These are phyloP conservation scores for Poecilobothrus nobilitatus DNA, from an alignment of 2,888 invertebrate species.

Conservation along the genomic window DNA sequence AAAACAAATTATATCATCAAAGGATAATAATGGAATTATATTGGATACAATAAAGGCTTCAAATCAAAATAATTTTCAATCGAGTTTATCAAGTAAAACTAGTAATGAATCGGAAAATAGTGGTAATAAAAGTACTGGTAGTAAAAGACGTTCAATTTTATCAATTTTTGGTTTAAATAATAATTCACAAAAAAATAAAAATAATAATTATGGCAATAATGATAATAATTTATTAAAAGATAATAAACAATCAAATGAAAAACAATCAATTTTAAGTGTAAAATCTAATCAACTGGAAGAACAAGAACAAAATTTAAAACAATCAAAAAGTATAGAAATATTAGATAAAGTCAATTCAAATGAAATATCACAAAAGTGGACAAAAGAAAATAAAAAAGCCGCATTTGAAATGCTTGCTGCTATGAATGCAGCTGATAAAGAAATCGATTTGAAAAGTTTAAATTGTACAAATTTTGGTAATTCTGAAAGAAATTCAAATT, in stretches of 20 bases:
- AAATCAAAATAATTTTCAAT: slow-evolving; percentile 27
- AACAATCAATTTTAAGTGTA: slow-evolving; percentile 13
- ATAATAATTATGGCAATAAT: background rate
- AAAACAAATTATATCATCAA: background rate
- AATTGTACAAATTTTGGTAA: background rate
- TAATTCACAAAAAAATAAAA: background rate
- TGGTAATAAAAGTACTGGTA: slow-evolving; percentile 12
- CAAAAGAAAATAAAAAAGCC: slow-evolving; percentile 38
- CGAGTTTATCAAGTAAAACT: slow-evolving; percentile 34
- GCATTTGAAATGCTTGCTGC: slow-evolving; percentile 41
- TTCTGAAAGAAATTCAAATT: background rate
- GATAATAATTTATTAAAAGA: background rate
- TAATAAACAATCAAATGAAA: slow-evolving; percentile 4
- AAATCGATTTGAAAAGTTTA: slow-evolving; percentile 8
- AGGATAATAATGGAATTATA: background rate
- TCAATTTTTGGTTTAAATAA: slow-evolving; percentile 33
- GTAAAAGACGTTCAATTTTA: slow-evolving; percentile 36
- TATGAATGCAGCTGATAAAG: slow-evolving; percentile 36
- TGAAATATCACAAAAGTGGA: slow-evolving; percentile 35
- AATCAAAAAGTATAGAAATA: slow-evolving; percentile 14
- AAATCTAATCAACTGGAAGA: slow-evolving; percentile 15
- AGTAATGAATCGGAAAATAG: slow-evolving; percentile 34
- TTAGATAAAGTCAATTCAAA: slow-evolving; percentile 24
- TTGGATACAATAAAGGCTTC: background rate
- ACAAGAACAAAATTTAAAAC: slow-evolving; percentile 16